Percentiles rank a stretch among this genome's conserved stretches.
phyloP scores from a whole-genome alignment of 2,888 invertebrate species.

The Neoaliturus tenellus region DNA sequence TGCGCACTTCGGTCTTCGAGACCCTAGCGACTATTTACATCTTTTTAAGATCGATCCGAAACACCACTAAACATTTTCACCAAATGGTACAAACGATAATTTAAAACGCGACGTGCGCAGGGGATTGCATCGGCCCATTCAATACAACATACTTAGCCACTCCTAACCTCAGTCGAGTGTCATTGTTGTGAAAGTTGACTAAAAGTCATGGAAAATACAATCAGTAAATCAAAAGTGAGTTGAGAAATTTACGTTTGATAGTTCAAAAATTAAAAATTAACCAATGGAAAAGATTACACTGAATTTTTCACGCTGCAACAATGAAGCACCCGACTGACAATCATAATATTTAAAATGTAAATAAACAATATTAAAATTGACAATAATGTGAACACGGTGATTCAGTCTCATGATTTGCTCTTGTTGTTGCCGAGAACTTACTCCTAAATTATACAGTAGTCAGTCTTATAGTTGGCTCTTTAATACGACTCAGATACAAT shows the following conservation, averaged over 20 bases:
- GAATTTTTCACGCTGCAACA: not conserved
- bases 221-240: not conserved
- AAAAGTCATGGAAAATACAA: not conserved
- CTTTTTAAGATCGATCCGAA: slow-evolving; percentile 53
- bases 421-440: not conserved
- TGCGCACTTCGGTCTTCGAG: slow-evolving; percentile 26
- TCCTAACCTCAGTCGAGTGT: not conserved
- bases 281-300: not conserved
- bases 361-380: slow-evolving; percentile 9
- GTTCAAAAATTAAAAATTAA: not conserved
- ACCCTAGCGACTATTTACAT: slow-evolving; percentile 51
- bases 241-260: not conserved
- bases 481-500: not conserved
- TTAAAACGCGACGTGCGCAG: not conserved
- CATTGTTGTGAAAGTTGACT: not conserved
- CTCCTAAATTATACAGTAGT: slow-evolving; percentile 26
- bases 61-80: slow-evolving; percentile 23
- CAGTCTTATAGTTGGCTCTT: slow-evolving; percentile 52
- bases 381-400: not conserved
- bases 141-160: slow-evolving; percentile 31
- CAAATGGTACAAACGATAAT: slow-evolving; percentile 7
- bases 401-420: slow-evolving; percentile 36
- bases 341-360: not conserved
- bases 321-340: not conserved
- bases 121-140: slow-evolving; percentile 54